Conservation (phyloP, 2,113 vertebrate genomes). For the Fregata magnificens region DNA sequence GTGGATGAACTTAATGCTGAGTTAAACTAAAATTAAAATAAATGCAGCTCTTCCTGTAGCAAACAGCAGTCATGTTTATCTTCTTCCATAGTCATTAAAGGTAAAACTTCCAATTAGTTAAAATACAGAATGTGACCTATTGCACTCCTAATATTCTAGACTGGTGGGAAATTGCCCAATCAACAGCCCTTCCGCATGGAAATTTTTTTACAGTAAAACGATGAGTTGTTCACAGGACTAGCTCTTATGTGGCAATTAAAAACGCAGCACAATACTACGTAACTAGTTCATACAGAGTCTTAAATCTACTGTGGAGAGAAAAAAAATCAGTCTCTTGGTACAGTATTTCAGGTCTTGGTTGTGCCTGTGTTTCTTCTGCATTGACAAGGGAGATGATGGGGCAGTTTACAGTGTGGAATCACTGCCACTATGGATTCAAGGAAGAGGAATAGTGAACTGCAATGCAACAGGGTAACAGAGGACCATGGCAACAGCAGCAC, state of each 20-base stretch:
- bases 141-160: not conserved
- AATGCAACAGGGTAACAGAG: rapidly evolving
- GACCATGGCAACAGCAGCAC: rapidly evolving
- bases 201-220: not conserved
- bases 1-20: not conserved
- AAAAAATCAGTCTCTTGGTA: not conserved
- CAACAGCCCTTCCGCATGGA: not conserved
- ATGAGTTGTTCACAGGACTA: not conserved
- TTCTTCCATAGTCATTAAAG: not conserved
- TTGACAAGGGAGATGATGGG: not conserved
- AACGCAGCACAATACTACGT: not conserved
- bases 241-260: not conserved
- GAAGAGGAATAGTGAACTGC: not conserved
- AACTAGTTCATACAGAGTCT: not conserved
- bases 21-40: not conserved
- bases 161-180: not conserved
- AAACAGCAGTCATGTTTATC: not conserved
- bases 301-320: not conserved
- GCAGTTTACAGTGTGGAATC: not conserved
- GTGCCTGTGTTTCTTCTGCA: not conserved
- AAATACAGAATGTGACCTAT: not conserved
- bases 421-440: rapidly evolving
- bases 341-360: not conserved
- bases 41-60: not conserved
- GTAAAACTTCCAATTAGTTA: not conserved